A percentile compares a stretch with the other conserved stretches of the same genome.
Evolutionary conservation across 2,888 invertebrate genomes (phyloP).

Genomic region (Noctua janthina): DNA sequence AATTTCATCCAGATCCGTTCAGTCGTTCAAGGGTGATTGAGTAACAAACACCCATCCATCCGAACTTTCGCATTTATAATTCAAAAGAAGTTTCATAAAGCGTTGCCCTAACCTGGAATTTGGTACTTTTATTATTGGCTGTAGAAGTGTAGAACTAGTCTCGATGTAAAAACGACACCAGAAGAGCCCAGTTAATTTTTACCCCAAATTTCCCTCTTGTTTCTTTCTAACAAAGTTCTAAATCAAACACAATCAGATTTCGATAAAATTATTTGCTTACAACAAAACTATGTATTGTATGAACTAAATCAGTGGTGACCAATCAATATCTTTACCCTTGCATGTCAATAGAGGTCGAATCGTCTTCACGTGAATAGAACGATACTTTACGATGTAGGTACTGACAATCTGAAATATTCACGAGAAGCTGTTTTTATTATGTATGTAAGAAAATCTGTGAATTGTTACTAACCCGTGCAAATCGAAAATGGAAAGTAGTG

Average conservation of each 20-base stretch:
- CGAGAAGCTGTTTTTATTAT: not conserved
- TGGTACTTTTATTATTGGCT: not conserved
- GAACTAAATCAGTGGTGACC: conserved; percentile 55
- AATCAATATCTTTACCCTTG: conserved; percentile 61
- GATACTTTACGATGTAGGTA: conserved; percentile 12
- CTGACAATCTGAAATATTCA: conserved; percentile 13
- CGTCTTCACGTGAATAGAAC: conserved; percentile 36
- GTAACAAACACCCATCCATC: not conserved
- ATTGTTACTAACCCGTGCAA: not conserved
- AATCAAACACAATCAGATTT: not conserved
- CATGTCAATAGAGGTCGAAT: conserved; percentile 56
- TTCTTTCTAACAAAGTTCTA: not conserved
- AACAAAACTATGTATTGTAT: conserved; percentile 44
- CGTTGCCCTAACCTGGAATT: not conserved
- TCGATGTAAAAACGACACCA: not conserved
- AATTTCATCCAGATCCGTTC: not conserved
- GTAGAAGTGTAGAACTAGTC: not conserved
- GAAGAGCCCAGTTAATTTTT: too few species aligned
- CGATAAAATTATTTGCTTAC: conserved; percentile 21
- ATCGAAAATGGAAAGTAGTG: not conserved
- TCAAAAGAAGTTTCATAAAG: not conserved
- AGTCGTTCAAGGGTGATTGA: not conserved
- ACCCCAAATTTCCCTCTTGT: not conserved
- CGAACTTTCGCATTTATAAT: not conserved
- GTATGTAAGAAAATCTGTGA: not conserved